Percentiles rank a stretch among this genome's conserved stretches.
These are phyloP conservation scores for Plagiodera versicolora DNA, from an alignment of 2,888 invertebrate genomes.

Conservation along the genomic window DNA sequence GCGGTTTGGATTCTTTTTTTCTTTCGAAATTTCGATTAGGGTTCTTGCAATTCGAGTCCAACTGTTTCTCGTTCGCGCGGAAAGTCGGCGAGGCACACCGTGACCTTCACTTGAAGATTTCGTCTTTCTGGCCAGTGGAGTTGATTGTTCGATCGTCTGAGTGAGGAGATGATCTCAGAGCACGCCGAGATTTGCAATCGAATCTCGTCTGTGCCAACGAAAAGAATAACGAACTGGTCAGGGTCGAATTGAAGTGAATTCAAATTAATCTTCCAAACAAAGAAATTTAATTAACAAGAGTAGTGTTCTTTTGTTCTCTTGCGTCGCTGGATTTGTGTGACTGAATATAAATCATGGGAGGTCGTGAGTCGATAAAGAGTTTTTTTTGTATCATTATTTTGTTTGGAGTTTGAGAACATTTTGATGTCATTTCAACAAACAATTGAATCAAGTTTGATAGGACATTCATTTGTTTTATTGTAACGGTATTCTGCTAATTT, in stretches of 20 bases:
- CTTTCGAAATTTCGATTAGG: slow-evolving; percentile 10
- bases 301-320: slow-evolving; percentile 14
- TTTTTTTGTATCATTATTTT: neutral
- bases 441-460: no score
- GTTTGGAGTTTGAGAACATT: no score
- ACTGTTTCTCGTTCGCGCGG: no score
- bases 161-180: slow-evolving; percentile 10
- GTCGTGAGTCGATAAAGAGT: neutral
- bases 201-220: slow-evolving; percentile 5
- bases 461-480: no score
- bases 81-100: no score
- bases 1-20: slow-evolving; percentile 4
- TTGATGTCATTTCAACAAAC: no score
- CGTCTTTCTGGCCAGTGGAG: no score
- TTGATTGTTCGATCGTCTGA: no score
- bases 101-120: no score
- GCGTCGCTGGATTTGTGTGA: neutral
- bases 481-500: no score
- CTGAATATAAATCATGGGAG: neutral
- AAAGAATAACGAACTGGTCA: slow-evolving; percentile 26
- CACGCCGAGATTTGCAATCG: neutral
- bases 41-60: neutral
- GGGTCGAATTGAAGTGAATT: slow-evolving; percentile 32
- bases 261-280: slow-evolving; percentile 36
- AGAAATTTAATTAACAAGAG: slow-evolving; percentile 35